Conservation (phyloP, 2,113 vertebrate species). For the Channa argus region DNA sequence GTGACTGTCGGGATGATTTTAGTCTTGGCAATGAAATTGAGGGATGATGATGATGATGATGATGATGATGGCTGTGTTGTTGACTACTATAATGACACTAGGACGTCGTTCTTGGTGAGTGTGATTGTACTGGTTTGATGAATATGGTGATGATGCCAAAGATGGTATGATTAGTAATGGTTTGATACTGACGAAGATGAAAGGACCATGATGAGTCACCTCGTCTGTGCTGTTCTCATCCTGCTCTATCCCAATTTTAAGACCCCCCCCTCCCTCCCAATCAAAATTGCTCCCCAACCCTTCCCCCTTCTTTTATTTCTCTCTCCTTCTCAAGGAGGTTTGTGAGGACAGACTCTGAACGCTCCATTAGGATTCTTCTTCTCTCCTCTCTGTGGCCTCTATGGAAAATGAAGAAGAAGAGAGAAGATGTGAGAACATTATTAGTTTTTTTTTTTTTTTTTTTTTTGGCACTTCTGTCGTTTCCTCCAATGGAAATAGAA, state of each 20-base stretch:
- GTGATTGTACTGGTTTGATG: slow-evolving; percentile 13
- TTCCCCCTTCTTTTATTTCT: background rate
- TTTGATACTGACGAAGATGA: slow-evolving; percentile 32
- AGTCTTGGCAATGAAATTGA: too few relatives aligned
- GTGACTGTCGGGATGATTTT: too few relatives aligned
- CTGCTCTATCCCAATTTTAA: slow-evolving; percentile 9
- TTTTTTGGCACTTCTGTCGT: slow-evolving; percentile 35
- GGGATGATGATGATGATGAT: background rate
- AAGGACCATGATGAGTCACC: slow-evolving; percentile 55
- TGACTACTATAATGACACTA: slow-evolving; percentile 23
- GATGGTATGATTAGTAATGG: slow-evolving; percentile 26
- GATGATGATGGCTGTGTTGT: background rate
- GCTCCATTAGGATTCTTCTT: slow-evolving; percentile 64
- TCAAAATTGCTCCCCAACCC: background rate
- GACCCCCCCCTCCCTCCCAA: background rate
- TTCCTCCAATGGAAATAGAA: slow-evolving; percentile 52
- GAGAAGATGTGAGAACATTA: slow-evolving; percentile 57
- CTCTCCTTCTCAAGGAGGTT: background rate
- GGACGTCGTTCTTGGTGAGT: slow-evolving; percentile 18
- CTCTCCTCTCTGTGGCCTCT: slow-evolving; percentile 40
- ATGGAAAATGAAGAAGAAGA: slow-evolving; percentile 49
- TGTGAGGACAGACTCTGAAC: slow-evolving; percentile 25
- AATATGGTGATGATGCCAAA: slow-evolving; percentile 29
- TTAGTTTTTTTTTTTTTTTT: slow-evolving; percentile 23
- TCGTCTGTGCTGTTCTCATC: slow-evolving; percentile 25